These are phyloP conservation scores for Parnassius mnemosyne DNA, from an alignment of 2,888 invertebrate species.

Conservation along the genomic window DNA sequence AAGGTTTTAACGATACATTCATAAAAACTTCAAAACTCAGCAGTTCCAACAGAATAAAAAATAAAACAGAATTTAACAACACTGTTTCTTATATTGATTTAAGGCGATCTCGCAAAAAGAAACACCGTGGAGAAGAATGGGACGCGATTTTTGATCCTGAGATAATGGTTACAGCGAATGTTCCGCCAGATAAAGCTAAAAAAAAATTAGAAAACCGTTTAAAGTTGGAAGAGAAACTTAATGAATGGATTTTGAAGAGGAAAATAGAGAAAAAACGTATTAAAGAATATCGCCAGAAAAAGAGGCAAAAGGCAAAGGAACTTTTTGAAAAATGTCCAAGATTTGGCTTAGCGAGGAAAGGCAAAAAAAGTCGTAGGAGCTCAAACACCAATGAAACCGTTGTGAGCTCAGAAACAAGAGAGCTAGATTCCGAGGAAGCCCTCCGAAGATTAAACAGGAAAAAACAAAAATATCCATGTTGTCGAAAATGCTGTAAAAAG, in stretches of 20 bases:
- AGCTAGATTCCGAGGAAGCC: background rate
- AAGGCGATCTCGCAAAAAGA: conserved; percentile 11
- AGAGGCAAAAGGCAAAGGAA: background rate
- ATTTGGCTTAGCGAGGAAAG: conserved; percentile 6
- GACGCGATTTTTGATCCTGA: conserved; percentile 11
- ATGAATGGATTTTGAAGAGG: conserved; percentile 18
- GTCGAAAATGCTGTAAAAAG: conserved; percentile 22
- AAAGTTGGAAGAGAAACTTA: conserved; percentile 12
- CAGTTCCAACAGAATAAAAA: background rate
- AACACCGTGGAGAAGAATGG: conserved; percentile 5
- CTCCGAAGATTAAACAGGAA: background rate
- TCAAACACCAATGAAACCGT: background rate
- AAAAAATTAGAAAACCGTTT: conserved; percentile 8
- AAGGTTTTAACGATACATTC: background rate
- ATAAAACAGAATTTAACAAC: background rate
- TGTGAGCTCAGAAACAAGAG: background rate
- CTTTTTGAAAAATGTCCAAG: conserved; percentile 16
- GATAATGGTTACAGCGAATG: conserved; percentile 2
- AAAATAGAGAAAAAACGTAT: conserved; percentile 13
- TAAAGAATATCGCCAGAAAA: conserved; percentile 18
- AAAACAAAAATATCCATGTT: conserved; percentile 16
- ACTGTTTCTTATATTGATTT: background rate
- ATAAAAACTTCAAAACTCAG: background rate
- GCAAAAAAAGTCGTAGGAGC: conserved; percentile 9
- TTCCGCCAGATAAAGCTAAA: conserved; percentile 3